Conservation (phyloP, 2,888 invertebrate species). For the Noctua janthina region DNA sequence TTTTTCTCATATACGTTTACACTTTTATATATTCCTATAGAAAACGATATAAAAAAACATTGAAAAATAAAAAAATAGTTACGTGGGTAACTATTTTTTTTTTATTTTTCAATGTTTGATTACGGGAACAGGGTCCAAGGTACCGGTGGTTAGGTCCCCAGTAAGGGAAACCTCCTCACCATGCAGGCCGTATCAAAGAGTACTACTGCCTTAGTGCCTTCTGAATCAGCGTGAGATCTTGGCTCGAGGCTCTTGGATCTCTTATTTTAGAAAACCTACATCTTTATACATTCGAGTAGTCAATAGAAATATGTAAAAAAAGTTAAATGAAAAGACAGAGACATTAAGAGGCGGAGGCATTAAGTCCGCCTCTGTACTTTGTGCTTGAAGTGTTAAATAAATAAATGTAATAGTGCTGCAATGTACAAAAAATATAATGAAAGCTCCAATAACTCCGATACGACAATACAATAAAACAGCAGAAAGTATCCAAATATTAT, state of each 20-base stretch:
- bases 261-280: too few relatives aligned
- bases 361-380: too few relatives aligned
- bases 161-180: background rate
- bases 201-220: too few relatives aligned
- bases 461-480: background rate
- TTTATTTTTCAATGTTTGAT: too few relatives aligned
- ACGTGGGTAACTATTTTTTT: too few relatives aligned
- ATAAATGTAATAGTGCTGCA: too few relatives aligned
- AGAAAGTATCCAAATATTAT: constrained; percentile 25
- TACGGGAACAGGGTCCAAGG: background rate
- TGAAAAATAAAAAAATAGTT: background rate
- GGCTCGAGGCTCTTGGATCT: too few relatives aligned
- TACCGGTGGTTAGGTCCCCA: background rate
- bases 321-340: too few relatives aligned
- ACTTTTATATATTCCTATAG: background rate
- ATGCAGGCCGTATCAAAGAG: background rate
- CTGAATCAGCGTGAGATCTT: too few relatives aligned
- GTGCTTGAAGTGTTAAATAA: too few relatives aligned
- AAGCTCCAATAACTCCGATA: background rate
- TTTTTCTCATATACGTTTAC: background rate
- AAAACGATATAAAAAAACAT: background rate
- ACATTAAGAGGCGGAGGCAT: too few relatives aligned
- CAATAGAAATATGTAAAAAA: background rate
- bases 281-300: too few relatives aligned
- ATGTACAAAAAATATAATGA: background rate